phyloP scores from a whole-genome alignment of 2,888 invertebrate species.

The Philopedon plagiatum region DNA sequence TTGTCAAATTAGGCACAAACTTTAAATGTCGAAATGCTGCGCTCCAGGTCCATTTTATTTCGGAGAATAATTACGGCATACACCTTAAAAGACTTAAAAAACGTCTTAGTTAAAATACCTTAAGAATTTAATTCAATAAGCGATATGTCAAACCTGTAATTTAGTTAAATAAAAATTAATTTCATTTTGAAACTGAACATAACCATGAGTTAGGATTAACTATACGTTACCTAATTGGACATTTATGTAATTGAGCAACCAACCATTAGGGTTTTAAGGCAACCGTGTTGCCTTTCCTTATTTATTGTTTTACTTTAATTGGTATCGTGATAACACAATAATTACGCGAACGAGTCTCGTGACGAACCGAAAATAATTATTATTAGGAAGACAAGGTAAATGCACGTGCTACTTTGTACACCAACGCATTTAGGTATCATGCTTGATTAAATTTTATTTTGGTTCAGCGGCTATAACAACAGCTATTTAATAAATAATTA shows the following conservation, averaged over 20 bases:
- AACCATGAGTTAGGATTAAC: too few species aligned
- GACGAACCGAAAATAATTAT: slow-evolving; percentile 12
- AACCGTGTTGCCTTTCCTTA: slow-evolving; percentile 10
- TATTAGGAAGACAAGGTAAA: slow-evolving; percentile 8
- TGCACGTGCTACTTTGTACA: slow-evolving; percentile 4
- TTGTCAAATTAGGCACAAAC: too few species aligned
- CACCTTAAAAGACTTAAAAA: too few species aligned
- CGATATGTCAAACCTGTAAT: too few species aligned
- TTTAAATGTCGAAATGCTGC: too few species aligned
- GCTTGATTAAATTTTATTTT: slow-evolving; percentile 3
- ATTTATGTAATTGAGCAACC: slow-evolving; percentile 7
- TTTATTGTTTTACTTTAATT: slow-evolving; percentile 16
- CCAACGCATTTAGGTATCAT: background rate
- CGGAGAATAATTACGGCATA: too few species aligned
- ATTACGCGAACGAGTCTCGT: background rate
- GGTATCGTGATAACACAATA: slow-evolving; percentile 10
- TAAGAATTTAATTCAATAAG: too few species aligned
- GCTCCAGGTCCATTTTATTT: too few species aligned
- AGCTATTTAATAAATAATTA: background rate
- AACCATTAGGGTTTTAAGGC: slow-evolving; percentile 21
- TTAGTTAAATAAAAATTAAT: too few species aligned
- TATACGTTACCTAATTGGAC: slow-evolving; percentile 2
- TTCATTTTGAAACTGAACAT: too few species aligned
- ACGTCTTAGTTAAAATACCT: too few species aligned
- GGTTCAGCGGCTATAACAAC: background rate